A percentile compares a stretch with the other conserved stretches of the same genome.
Conservation (phyloP, 2,888 invertebrate genomes). For the Megalurothrips usitatus region DNA sequence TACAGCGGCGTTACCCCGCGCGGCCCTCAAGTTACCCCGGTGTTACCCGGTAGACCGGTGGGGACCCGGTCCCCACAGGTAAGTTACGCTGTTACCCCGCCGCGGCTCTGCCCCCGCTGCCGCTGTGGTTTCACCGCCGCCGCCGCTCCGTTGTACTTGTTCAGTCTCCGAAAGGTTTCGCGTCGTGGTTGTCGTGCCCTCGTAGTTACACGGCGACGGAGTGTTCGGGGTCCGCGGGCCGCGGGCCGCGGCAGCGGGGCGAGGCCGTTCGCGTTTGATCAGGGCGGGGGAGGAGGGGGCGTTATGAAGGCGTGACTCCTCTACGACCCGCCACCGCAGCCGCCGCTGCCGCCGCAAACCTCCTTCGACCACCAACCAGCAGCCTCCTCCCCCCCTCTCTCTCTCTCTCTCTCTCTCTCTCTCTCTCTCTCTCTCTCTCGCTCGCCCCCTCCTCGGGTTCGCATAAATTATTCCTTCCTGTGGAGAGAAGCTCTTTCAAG, state of each 20-base stretch:
- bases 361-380: not conserved
- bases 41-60: no score
- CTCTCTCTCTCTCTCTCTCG: not conserved
- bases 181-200: not conserved
- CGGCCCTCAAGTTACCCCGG: no score
- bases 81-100: no score
- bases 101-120: no score
- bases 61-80: no score
- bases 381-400: not conserved
- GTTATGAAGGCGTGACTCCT: no score
- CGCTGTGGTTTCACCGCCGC: not conserved
- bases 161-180: not conserved
- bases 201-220: not conserved
- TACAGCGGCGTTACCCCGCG: no score
- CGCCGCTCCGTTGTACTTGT: not conserved
- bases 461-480: slow-evolving; percentile 26
- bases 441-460: not conserved
- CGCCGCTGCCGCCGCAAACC: not conserved
- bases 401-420: not conserved
- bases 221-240: not conserved
- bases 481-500: slow-evolving; percentile 24
- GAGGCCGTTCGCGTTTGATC: no score
- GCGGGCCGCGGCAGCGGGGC: not conserved
- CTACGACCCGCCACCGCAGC: not conserved
- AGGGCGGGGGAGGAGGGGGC: not conserved